Evolutionary conservation across 2,888 invertebrate species (phyloP).

Genomic region (Protodeltote pygarga): DNA sequence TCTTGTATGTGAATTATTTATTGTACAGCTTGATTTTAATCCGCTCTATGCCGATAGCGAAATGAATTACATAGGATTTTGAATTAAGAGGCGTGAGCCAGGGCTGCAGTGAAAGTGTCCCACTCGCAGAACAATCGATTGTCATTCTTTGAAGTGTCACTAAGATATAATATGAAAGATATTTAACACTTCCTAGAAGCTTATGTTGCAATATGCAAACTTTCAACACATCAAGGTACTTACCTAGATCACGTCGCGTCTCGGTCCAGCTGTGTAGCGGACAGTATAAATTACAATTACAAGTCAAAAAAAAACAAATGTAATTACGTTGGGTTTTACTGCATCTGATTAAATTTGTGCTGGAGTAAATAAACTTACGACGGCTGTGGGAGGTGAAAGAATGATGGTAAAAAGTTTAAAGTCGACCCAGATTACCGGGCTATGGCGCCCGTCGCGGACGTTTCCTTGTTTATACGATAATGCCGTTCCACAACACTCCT

Average conservation of each 20-base stretch:
- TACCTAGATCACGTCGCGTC: slow-evolving; percentile 21
- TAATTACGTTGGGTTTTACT: slow-evolving; percentile 34
- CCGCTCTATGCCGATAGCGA: slow-evolving; percentile 63
- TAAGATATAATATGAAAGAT: slow-evolving; percentile 73
- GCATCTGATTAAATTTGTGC: slow-evolving; percentile 46
- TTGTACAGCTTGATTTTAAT: slow-evolving; percentile 72
- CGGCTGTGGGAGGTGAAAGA: slow-evolving; percentile 67
- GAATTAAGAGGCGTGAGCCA: slow-evolving; percentile 73
- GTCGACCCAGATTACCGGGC: slow-evolving; percentile 67
- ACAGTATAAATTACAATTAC: slow-evolving; percentile 9
- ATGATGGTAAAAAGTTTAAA: slow-evolving; percentile 71
- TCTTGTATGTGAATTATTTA: slow-evolving; percentile 72
- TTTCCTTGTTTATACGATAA: slow-evolving; percentile 70
- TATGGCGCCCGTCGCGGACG: slow-evolving; percentile 53
- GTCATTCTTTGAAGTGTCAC: slow-evolving; percentile 78
- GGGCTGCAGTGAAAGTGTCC: slow-evolving; percentile 78
- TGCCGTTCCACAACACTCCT: slow-evolving; percentile 45
- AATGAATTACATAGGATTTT: slow-evolving; percentile 74
- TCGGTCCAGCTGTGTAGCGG: background rate
- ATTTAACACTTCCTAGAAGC: slow-evolving; percentile 66
- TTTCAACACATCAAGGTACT: slow-evolving; percentile 49
- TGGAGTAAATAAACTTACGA: slow-evolving; percentile 54
- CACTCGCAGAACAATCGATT: slow-evolving; percentile 78
- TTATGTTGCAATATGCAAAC: slow-evolving; percentile 59
- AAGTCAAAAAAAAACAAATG: slow-evolving; percentile 32